Evolutionary conservation across 1,140 invertebrate genomes (phyloP), one percentile per base, ranked within the genome.

Genomic region (Drosophila cardini): DNA sequence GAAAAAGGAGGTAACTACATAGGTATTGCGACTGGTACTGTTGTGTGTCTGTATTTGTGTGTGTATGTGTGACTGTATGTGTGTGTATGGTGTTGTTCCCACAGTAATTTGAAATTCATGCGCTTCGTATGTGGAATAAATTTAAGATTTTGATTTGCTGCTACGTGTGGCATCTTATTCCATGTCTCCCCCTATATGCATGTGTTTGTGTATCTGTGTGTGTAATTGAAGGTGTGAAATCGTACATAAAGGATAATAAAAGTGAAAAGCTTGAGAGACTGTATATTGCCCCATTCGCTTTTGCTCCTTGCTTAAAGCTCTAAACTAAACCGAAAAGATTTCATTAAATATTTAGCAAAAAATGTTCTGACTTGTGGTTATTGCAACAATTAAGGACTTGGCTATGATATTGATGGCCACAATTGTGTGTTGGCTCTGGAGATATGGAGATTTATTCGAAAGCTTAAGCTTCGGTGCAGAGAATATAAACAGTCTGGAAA

Each of bases 21-120:
- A 26, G 46, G 11, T 13, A 11, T n/a, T 8, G 10, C 13, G 38
- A 13, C 63, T 18, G 48, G 56, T 53, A 32, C 55, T 45, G 52
- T 38, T 56, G 32, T 64, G 15, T 5, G 26, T 50, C 13, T 50
- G 45, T 58, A 46, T 52, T 30, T 38, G 45, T 57, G 53, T 58
- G 45, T 68, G 42, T 76, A 36, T 48, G 61, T 57, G 36, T 58
- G 46, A 53, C 32, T 40, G 65, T 60, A 36, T 69, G 56, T 69
- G 57, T 77, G 42, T 58, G 48, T 61, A 50, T 56, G 36, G 38
- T 45, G 64, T 26, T 71, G 69, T 90, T 90, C 83, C 63, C 87
- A 90, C 89, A 90, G 87, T 90, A 90, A 90, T 90, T 90, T 90
- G 87, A 90, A 90, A 90, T 90, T 90, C 87, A 90, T 90, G 89